phyloP scores from a whole-genome alignment of 2,113 vertebrate species.

The Pantherophis guttatus region DNA sequence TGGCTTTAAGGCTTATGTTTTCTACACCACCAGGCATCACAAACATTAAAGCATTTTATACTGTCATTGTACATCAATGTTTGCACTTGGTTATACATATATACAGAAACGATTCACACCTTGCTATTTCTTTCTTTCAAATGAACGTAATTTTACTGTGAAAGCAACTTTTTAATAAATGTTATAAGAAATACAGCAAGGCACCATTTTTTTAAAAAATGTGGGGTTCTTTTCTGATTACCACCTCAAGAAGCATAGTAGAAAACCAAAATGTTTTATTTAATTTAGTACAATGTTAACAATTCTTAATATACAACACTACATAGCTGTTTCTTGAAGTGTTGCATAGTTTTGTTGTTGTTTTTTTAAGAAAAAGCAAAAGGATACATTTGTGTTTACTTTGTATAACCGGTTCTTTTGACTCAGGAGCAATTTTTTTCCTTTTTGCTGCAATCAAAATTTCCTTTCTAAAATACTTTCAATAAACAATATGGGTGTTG shows the following conservation, averaged over 20 bases:
- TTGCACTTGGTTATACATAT: constrained; percentile 86
- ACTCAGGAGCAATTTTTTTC: constrained; percentile 56
- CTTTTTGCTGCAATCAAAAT: constrained; percentile 62
- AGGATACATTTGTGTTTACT: constrained; percentile 64
- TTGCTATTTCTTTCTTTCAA: constrained; percentile 78
- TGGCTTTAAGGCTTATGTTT: constrained; percentile 88
- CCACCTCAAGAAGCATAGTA: constrained; percentile 76
- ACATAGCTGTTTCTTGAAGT: constrained; percentile 77
- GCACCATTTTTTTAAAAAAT: constrained; percentile 87
- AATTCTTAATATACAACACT: constrained; percentile 80
- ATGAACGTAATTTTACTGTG: constrained; percentile 73
- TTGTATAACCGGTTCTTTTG: constrained; percentile 46
- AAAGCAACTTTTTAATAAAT: constrained; percentile 87
- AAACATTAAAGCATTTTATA: constrained; percentile 87
- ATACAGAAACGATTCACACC: constrained; percentile 87
- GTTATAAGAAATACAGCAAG: constrained; percentile 92
- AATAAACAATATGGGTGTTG: constrained; percentile 56
- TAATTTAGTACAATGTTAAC: constrained; percentile 73
- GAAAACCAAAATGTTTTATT: constrained; percentile 72
- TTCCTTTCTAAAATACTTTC: constrained; percentile 59
- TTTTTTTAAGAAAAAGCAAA: constrained; percentile 58
- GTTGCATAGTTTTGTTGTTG: constrained; percentile 85
- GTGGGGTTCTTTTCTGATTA: constrained; percentile 68
- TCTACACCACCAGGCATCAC: constrained; percentile 89
- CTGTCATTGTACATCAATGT: constrained; percentile 83